Evolutionary conservation across 64 coral and sea anemone genomes (phyloP).

Genomic region (Cladopsammia gracilis): DNA sequence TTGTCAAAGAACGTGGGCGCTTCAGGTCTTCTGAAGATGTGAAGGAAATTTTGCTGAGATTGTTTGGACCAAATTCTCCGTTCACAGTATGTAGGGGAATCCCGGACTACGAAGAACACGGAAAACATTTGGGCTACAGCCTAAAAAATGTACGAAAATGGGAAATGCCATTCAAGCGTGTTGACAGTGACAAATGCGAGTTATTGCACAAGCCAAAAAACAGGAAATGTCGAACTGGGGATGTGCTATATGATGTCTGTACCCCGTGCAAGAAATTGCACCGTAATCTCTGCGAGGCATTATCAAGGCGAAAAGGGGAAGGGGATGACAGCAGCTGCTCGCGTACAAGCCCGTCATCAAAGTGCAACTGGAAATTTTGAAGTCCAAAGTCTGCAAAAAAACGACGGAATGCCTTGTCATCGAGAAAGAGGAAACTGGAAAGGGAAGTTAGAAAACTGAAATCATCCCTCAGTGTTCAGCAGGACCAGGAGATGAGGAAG

Average conservation of each 20-base stretch:
- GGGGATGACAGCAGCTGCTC: background rate
- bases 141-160: background rate
- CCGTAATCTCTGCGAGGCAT: background rate
- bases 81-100: background rate
- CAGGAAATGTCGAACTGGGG: background rate
- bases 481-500: background rate
- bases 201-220: background rate
- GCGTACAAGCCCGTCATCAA: background rate
- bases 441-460: background rate
- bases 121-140: background rate
- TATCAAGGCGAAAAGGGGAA: background rate
- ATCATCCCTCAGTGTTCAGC: background rate
- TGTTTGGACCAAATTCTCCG: conserved; percentile 9
- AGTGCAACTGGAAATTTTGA: conserved; percentile 13
- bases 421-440: background rate
- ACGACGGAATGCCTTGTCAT: background rate
- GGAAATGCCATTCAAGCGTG: conserved; percentile 14
- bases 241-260: conserved; percentile 4
- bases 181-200: background rate
- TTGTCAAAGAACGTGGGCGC: background rate
- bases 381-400: background rate
- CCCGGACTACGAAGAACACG: background rate
- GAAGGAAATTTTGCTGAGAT: background rate
- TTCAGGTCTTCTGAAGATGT: background rate
- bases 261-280: conserved; percentile 18